Evolutionary conservation across 2,113 vertebrate species (phyloP).

Genomic region (Rhipidura dahli): DNA sequence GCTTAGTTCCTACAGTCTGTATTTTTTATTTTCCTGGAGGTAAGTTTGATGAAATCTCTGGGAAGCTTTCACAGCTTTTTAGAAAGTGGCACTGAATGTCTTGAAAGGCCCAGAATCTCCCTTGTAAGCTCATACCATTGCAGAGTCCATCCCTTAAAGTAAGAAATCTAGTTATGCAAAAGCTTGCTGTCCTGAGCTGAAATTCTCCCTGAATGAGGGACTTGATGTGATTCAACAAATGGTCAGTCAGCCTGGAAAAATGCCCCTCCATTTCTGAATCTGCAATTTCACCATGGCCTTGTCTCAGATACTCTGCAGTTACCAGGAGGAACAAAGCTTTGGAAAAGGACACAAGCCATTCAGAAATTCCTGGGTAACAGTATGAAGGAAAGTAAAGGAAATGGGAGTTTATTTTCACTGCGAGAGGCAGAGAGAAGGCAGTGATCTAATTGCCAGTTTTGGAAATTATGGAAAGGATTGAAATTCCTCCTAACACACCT

Average conservation of each 20-base stretch:
- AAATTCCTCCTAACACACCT: not conserved
- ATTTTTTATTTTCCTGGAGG: not conserved
- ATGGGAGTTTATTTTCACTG: conserved; percentile 39
- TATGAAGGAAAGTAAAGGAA: conserved; percentile 25
- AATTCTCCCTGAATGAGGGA: not conserved
- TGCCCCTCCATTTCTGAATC: not conserved
- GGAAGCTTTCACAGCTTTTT: not conserved
- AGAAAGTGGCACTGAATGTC: not conserved
- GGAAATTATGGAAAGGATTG: conserved; percentile 17
- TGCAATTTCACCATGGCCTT: not conserved
- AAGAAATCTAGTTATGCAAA: not conserved
- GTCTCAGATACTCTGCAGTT: not conserved
- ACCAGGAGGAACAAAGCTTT: not conserved
- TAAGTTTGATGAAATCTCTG: not conserved
- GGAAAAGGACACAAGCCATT: not conserved
- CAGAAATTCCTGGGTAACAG: not conserved
- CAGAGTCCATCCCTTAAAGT: not conserved
- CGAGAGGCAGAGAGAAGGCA: not conserved
- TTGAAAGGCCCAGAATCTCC: not conserved
- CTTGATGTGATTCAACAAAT: not conserved
- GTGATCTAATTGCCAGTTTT: conserved; percentile 18
- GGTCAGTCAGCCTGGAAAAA: not conserved
- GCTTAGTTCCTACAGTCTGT: not conserved
- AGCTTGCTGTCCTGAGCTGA: not conserved
- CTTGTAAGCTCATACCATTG: not conserved